Percentiles rank a stretch among this genome's conserved stretches.
Conservation (phyloP, 2,888 invertebrate genomes). For the Sepiola atlantica region DNA sequence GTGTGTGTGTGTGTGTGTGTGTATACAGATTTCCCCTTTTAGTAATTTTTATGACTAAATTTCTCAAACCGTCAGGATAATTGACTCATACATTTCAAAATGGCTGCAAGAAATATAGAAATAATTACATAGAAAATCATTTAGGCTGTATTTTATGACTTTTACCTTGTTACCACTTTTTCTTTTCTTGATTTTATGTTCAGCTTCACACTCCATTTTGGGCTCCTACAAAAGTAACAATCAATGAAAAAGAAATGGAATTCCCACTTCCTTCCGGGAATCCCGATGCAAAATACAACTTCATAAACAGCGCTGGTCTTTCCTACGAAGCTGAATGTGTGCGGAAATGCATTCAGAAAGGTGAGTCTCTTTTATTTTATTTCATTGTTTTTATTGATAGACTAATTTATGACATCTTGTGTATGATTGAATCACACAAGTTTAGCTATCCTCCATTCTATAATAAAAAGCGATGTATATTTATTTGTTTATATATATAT, state of each 20-base stretch:
- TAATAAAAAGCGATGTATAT: no score
- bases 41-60: no score
- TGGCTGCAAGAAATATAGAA: neutral
- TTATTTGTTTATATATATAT: no score
- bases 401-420: no score
- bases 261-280: conserved; percentile 55
- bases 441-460: no score
- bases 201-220: conserved; percentile 59
- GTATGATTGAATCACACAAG: no score
- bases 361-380: conserved; percentile 50
- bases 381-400: neutral
- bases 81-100: neutral
- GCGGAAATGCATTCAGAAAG: conserved; percentile 59
- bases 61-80: neutral
- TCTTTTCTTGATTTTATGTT: neutral
- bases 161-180: neutral
- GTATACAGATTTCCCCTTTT: no score
- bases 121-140: neutral
- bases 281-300: conserved; percentile 55
- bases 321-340: conserved; percentile 61
- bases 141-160: neutral
- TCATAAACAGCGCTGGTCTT: conserved; percentile 59
- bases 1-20: no score
- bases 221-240: conserved; percentile 56
- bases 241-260: conserved; percentile 52